Evolutionary conservation across 1,140 invertebrate genomes (phyloP).

Genomic region (Sminthurides bifidus): DNA sequence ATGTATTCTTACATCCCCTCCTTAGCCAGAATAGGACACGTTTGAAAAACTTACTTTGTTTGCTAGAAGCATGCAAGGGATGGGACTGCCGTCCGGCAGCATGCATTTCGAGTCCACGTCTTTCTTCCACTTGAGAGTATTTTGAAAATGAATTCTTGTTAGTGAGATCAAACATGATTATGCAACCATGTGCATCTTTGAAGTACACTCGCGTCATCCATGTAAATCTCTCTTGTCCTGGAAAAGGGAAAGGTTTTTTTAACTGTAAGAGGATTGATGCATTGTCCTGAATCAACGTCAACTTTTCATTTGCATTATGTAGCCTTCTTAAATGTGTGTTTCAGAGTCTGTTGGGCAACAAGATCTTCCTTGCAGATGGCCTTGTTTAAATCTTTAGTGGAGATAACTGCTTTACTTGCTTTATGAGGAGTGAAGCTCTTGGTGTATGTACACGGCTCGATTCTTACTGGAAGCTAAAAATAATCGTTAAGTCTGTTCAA

Average conservation of each 20-base stretch:
- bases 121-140: slow-evolving; percentile 49
- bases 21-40: background rate
- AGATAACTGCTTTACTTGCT: no score
- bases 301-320: background rate
- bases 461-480: no score
- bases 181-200: slow-evolving; percentile 49
- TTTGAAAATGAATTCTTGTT: slow-evolving; percentile 43
- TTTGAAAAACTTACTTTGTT: slow-evolving; percentile 42
- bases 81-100: slow-evolving; percentile 42
- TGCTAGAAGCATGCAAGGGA: slow-evolving; percentile 48
- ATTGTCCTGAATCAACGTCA: background rate
- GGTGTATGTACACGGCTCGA: no score
- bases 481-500: no score
- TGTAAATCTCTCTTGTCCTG: slow-evolving; percentile 49
- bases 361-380: no score
- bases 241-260: no score
- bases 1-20: background rate
- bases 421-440: no score
- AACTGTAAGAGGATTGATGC: background rate
- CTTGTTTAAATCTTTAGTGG: no score
- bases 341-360: no score
- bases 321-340: background rate
- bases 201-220: slow-evolving; percentile 53
- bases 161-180: slow-evolving; percentile 43
- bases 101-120: slow-evolving; percentile 48